Conservation (phyloP, 2,888 invertebrate species). For the Pristionchus entomophagus region DNA sequence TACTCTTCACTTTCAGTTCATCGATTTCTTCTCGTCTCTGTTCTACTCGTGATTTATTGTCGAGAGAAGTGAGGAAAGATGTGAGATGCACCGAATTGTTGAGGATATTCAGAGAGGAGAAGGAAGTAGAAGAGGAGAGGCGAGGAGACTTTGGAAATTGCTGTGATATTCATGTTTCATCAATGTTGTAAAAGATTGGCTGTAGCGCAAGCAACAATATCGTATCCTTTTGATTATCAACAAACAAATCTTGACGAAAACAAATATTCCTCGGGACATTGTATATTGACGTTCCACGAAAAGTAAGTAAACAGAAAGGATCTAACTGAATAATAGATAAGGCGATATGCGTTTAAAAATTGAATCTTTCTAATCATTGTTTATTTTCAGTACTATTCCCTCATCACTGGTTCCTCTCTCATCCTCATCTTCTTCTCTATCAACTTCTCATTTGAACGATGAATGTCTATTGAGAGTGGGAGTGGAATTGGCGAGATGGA, state of each 20-base stretch:
- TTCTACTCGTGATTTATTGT: conserved; percentile 23
- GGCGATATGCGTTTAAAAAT: no score
- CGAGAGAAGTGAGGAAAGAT: conserved; percentile 14
- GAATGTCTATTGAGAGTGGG: conserved; percentile 1
- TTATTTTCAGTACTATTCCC: neutral
- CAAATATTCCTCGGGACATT: no score
- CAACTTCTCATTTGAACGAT: neutral
- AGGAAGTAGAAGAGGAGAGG: neutral
- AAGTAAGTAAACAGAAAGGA: no score
- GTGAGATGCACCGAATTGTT: neutral
- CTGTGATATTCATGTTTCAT: neutral
- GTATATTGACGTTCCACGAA: no score
- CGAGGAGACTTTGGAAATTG: neutral
- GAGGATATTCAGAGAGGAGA: neutral
- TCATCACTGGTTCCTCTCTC: neutral
- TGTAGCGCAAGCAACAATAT: no score
- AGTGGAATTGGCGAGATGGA: conserved; percentile 20
- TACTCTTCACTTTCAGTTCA: neutral
- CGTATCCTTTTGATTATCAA: no score
- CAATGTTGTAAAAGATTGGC: neutral
- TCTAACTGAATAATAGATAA: no score
- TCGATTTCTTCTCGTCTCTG: conserved; percentile 17
- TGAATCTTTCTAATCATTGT: no score
- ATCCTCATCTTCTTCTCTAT: neutral
- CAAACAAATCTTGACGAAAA: no score